These are phyloP conservation scores for Catharus bicknelli DNA, from an alignment of 2,113 vertebrate species.

Conservation along the genomic window DNA sequence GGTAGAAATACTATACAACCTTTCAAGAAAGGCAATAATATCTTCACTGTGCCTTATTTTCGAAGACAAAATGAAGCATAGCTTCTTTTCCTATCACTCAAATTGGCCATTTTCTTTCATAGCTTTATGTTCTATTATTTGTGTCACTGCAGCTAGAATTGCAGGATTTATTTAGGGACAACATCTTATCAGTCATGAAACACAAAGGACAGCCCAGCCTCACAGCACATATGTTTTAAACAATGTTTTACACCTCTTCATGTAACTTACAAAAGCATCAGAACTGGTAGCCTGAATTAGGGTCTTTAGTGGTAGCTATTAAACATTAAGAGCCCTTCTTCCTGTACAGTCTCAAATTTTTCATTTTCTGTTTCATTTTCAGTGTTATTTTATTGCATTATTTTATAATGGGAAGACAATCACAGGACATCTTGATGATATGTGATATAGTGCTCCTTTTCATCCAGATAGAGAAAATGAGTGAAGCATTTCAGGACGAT, in stretches of 20 bases:
- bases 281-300: slow-evolving; percentile 6
- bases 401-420: slow-evolving; percentile 24
- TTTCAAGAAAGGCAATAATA: slow-evolving; percentile 38
- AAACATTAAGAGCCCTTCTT: neutral
- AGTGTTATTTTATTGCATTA: slow-evolving; percentile 39
- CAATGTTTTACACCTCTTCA: slow-evolving; percentile 41
- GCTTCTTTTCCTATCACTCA: slow-evolving; percentile 63
- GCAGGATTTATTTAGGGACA: slow-evolving; percentile 72
- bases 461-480: neutral
- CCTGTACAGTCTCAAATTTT: neutral
- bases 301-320: neutral
- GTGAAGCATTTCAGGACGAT: neutral
- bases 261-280: neutral
- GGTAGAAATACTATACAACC: neutral
- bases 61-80: slow-evolving; percentile 34
- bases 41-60: slow-evolving; percentile 61
- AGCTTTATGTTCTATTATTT: slow-evolving; percentile 79
- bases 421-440: neutral
- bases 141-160: slow-evolving; percentile 63
- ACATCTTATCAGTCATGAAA: slow-evolving; percentile 61
- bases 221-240: slow-evolving; percentile 46
- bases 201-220: slow-evolving; percentile 43
- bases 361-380: slow-evolving; percentile 34
- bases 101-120: slow-evolving; percentile 73
- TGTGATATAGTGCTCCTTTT: neutral